These are phyloP conservation scores for Delichon dasypus DNA, from an alignment of 2,797 vertebrate species.

Conservation along the genomic window DNA sequence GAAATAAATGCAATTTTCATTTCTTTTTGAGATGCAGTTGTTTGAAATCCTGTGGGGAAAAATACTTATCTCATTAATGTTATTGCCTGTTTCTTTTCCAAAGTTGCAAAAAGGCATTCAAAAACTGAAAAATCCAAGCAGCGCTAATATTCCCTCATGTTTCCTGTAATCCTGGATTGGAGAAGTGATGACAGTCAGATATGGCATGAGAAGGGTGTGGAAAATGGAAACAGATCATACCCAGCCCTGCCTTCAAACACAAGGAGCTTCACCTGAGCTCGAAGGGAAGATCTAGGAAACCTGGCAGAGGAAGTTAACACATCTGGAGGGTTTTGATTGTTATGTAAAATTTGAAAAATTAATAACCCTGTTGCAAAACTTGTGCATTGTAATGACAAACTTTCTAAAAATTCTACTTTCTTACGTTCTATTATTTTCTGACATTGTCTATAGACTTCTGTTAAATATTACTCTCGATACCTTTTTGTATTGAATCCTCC, in stretches of 20 bases:
- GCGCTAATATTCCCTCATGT: neutral
- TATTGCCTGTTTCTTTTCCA: neutral
- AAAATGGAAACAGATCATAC: slow-evolving; percentile 3
- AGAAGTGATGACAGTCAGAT: neutral
- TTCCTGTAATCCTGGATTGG: slow-evolving; percentile 31
- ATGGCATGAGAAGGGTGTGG: neutral
- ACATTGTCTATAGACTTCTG: neutral
- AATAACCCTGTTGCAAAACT: neutral
- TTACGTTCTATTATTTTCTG: neutral
- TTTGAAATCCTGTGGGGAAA: neutral
- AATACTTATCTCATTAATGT: neutral
- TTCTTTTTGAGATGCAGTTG: neutral
- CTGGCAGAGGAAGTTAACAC: neutral
- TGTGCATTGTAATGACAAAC: neutral
- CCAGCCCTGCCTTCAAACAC: neutral
- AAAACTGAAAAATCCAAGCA: neutral
- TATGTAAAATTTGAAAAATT: neutral
- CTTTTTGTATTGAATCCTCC: neutral
- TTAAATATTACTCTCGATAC: neutral
- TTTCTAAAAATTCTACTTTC: neutral
- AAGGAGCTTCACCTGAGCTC: neutral
- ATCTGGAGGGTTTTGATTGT: neutral
- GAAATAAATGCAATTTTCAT: neutral
- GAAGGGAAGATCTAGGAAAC: neutral
- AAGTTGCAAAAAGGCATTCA: neutral